Evolutionary conservation across 2,113 vertebrate species (phyloP), one percentile per base, ranked within the genome.

Genomic region (Erythrolamprus reginae): DNA sequence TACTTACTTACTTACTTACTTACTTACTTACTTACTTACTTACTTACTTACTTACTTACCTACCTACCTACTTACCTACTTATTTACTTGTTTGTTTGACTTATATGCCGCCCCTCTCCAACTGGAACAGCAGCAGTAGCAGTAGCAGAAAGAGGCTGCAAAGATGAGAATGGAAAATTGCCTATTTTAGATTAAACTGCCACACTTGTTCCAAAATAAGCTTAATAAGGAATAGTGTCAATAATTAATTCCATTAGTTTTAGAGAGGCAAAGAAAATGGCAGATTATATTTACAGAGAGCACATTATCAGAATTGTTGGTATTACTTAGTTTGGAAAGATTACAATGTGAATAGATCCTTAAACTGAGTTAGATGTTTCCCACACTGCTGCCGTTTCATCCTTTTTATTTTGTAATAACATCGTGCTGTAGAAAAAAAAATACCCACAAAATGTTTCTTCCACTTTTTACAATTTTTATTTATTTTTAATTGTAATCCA

Each of bases 381-480:
- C 83, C 0, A 0, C 51, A 89, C 89, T 87, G 55, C 33, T 85
- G 83, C 23, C 15, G 19, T 88, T 42, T 90, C 91, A 94, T 13
- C 33, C 33, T 87, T 52, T 89, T 26, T 50, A 89, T 77, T 38
- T 21, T 70, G n/a, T 6, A 70, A 88, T 92, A 77, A 42, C 50
- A 0, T 94, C 92, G 3, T 33, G 28, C 87, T 87, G n/a, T 17
- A 19, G 90, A 87, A 92, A 89, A 52, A n/a, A n/a, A 90, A 89
- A 65, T 84, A 52, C 21, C 1, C 87, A 92, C 84, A 83, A 91
- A 92, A 84, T 65, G 82, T 89, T 92, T 92, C 9, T 58, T 93
- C 55, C 45, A 42, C 86, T 47, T 17, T 33, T 90, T 86, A 87
- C 84, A 89, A 87, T 50, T 90, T 50, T 87, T 53, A 17, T 93